These are phyloP conservation scores for Chloroceryle amazona DNA, from an alignment of 2,797 vertebrate genomes.

Conservation along the genomic window DNA sequence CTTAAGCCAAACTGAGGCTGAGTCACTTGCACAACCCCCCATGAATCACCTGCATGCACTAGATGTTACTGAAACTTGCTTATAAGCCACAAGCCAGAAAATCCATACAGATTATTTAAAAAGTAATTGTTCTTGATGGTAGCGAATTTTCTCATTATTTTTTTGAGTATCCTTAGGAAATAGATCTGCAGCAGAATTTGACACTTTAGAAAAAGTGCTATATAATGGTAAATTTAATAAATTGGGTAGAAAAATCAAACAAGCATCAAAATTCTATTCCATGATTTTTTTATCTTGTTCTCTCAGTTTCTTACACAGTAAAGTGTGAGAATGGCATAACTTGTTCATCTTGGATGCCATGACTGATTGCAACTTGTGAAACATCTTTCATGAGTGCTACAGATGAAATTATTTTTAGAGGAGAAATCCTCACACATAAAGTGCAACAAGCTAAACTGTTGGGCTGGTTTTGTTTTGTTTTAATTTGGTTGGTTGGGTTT, in stretches of 20 bases:
- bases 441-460: not conserved
- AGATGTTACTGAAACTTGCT: too few species aligned
- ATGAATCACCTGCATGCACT: too few species aligned
- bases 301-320: not conserved
- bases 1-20: too few species aligned
- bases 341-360: not conserved
- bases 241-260: not conserved
- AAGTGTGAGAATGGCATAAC: not conserved
- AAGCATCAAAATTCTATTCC: not conserved
- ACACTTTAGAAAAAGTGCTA: not conserved
- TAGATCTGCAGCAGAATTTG: not conserved
- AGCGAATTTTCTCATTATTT: not conserved
- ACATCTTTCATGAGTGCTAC: not conserved
- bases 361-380: not conserved
- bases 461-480: accelerated
- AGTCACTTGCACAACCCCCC: too few species aligned
- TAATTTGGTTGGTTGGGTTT: not conserved
- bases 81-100: too few species aligned
- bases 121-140: not conserved
- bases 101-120: not conserved
- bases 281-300: not conserved
- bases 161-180: not conserved
- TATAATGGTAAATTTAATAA: not conserved
- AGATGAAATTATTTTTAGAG: not conserved
- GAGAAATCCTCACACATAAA: not conserved